Evolutionary conservation across 2,797 vertebrate species (phyloP), one percentile per base, ranked within the genome.

Genomic region (Sebastes matsubarae): DNA sequence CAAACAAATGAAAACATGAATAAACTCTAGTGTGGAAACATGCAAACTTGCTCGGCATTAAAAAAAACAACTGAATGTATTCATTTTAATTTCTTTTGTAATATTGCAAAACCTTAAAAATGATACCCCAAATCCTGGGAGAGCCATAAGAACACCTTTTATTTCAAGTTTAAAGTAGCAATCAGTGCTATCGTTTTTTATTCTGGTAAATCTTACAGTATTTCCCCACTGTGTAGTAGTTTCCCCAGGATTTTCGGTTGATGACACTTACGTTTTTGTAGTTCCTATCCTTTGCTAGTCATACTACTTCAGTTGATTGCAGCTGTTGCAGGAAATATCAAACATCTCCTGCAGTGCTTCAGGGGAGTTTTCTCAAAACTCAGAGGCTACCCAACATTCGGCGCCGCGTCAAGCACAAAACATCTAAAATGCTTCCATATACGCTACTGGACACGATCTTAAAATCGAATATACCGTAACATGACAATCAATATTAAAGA

Each of bases 271-370:
- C 0, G 1, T n/a, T 60, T 61, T 27, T 67, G 38, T 59, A 34
- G 14, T 0, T 29, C 9, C 3, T 75, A 36, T 54, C 7, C 25
- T 42, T 60, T 27, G 30, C 42, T 42, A 27, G 32, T 52, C 38
- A 24, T 29, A 18, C 6, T 52, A n/a, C 29, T 61, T 75, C 54
- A 25, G 11, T 36, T 61, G 13, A 66, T 54, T 64, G 30, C 14
- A 8, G 12, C 54, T 68, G 10, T 72, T 63, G 13, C 46, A 68
- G 34, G 64, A 77, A 67, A 77, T 68, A 61, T 36, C 68, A 75
- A 68, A 68, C 64, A 46, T 60, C 65, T 69, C n/a, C 46, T 38
- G 22, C 36, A 38, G 36, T 60, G 20, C 24, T 69, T 63, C 14
- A 59, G 36, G n/a, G 36, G 2, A 60, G 10, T 60, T 60, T 80